These are phyloP conservation scores for Musca domestica DNA, from an alignment of 1,140 invertebrate species.

Conservation along the genomic window DNA sequence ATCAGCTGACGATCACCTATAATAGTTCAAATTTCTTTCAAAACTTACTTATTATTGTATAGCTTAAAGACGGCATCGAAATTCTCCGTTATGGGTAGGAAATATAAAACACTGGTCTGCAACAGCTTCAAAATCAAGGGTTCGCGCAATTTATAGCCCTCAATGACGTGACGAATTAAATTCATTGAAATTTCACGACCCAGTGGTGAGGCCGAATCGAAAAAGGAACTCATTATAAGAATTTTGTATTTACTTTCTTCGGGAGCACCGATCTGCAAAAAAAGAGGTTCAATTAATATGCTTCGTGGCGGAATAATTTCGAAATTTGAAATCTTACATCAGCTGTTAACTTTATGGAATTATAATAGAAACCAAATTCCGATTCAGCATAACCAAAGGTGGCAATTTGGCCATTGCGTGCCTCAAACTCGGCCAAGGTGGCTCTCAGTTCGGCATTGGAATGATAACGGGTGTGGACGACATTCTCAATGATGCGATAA, in stretches of 20 bases:
- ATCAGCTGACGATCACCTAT: not conserved
- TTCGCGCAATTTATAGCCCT: conserved; percentile 67
- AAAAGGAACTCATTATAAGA: conserved; percentile 78
- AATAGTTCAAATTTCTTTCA: not conserved
- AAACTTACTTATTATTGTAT: conserved; percentile 45
- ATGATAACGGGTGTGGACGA: conserved; percentile 63
- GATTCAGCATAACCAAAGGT: conserved; percentile 49
- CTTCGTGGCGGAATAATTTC: not conserved
- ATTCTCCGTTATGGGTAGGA: conserved; percentile 63
- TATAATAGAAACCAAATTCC: conserved; percentile 46
- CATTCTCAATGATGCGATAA: conserved; percentile 64
- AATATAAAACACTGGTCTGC: conserved; percentile 71
- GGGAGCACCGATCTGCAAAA: conserved; percentile 64
- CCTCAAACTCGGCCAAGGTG: conserved; percentile 65
- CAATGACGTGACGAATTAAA: conserved; percentile 76
- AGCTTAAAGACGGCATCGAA: conserved; percentile 37
- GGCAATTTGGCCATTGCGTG: conserved; percentile 43
- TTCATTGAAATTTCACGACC: conserved; percentile 82
- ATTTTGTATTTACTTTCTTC: conserved; percentile 81
- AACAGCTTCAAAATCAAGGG: conserved; percentile 65
- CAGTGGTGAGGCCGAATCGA: conserved; percentile 72
- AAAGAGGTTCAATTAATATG: not conserved
- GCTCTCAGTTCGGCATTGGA: conserved; percentile 63
- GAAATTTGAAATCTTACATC: conserved; percentile 36
- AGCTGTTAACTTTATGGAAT: conserved; percentile 47